These are phyloP conservation scores for Erebia aethiops DNA, from an alignment of 2,888 invertebrate species.

Conservation along the genomic window DNA sequence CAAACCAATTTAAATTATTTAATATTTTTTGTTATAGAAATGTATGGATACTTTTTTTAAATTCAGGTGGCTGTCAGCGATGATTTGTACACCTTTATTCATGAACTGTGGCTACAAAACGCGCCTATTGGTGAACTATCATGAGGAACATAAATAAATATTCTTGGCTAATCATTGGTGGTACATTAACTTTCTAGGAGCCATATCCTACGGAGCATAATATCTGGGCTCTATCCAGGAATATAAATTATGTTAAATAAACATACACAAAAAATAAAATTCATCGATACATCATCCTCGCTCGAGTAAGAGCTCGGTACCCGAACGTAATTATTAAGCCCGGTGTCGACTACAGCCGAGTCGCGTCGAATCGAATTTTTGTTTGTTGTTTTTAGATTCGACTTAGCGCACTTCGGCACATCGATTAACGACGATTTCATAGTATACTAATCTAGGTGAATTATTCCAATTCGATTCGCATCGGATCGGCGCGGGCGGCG, in stretches of 20 bases:
- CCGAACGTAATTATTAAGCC: not conserved
- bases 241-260: not conserved
- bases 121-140: constrained; percentile 98
- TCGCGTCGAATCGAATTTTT: too few relatives aligned
- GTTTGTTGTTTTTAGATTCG: too few relatives aligned
- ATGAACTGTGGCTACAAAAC: constrained; percentile 97
- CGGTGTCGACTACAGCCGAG: too few relatives aligned
- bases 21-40: not conserved
- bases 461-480: too few relatives aligned
- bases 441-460: too few relatives aligned
- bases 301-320: not conserved
- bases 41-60: not conserved
- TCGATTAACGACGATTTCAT: too few relatives aligned
- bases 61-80: constrained; percentile 94
- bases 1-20: not conserved
- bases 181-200: constrained; percentile 1
- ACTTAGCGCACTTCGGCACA: too few relatives aligned
- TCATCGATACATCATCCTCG: too few relatives aligned
- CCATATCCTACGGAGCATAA: constrained; percentile 4
- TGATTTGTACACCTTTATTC: constrained; percentile 95
- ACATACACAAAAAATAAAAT: not conserved
- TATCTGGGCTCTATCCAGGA: not conserved
- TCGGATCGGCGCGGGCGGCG: too few relatives aligned
- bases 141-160: constrained; percentile 75
- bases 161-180: not conserved